phyloP scores from a whole-genome alignment of 2,888 invertebrate species.

The Gandaritis pyraliata region DNA sequence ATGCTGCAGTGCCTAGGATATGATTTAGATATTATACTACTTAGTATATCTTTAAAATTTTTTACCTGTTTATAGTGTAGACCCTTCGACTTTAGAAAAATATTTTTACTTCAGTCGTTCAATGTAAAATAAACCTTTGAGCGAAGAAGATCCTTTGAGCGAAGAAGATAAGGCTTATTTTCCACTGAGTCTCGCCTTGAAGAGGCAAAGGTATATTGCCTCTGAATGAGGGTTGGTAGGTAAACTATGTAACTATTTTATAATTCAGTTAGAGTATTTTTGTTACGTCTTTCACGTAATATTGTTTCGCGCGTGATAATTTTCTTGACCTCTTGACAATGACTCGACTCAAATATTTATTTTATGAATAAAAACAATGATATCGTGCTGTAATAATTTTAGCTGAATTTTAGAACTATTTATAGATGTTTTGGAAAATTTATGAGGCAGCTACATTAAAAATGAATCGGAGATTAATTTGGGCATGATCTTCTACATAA shows the following conservation, averaged over 20 bases:
- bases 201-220: constrained; percentile 1
- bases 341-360: constrained; percentile 34
- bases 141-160: too few species aligned
- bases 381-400: not conserved
- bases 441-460: too few species aligned
- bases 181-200: not conserved
- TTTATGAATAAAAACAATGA: constrained; percentile 42
- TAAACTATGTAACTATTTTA: constrained; percentile 59
- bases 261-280: constrained; percentile 64
- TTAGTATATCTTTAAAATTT: too few species aligned
- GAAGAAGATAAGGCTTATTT: not conserved
- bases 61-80: too few species aligned
- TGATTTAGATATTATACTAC: too few species aligned
- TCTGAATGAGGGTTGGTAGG: constrained; percentile 61
- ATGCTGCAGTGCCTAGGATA: too few species aligned
- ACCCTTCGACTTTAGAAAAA: too few species aligned
- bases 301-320: constrained; percentile 68
- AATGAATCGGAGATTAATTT: too few species aligned
- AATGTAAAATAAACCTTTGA: not conserved
- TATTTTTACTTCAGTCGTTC: not conserved
- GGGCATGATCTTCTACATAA: too few species aligned
- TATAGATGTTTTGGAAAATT: too few species aligned
- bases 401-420: too few species aligned
- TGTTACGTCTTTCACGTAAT: constrained; percentile 71
- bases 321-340: constrained; percentile 55